Percentiles rank a stretch among this genome's conserved stretches.
These are phyloP conservation scores for Geococcyx californianus DNA, from an alignment of 2,113 vertebrate genomes.

Conservation along the genomic window DNA sequence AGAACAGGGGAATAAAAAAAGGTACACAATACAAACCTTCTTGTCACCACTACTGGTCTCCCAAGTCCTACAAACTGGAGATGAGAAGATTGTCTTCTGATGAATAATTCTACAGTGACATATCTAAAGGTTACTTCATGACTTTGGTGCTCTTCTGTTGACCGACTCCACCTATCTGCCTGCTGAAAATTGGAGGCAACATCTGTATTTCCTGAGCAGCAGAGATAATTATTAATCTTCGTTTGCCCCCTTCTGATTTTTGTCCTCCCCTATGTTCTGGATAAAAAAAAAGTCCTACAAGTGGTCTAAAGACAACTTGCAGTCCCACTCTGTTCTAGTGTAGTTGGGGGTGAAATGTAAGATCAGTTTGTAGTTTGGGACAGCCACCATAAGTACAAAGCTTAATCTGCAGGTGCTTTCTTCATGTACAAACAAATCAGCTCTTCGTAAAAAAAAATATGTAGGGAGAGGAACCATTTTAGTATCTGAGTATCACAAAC, in stretches of 20 bases:
- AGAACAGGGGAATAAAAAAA: accelerated
- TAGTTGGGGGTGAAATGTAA: background rate
- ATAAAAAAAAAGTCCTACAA: background rate
- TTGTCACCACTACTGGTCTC: background rate
- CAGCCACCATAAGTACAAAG: background rate
- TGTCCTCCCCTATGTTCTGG: background rate
- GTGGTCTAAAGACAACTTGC: background rate
- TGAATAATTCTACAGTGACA: too few species aligned
- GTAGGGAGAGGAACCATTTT: accelerated
- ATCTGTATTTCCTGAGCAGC: background rate
- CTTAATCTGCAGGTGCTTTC: background rate
- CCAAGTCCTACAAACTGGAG: background rate
- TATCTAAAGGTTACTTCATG: background rate
- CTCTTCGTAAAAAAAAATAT: background rate
- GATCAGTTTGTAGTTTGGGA: background rate
- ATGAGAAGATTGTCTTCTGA: background rate
- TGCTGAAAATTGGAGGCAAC: background rate
- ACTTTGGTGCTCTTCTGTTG: background rate
- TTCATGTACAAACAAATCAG: background rate
- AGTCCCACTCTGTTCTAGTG: background rate
- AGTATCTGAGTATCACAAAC: background rate
- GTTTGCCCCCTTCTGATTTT: background rate
- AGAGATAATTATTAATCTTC: background rate
- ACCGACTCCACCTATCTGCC: too few species aligned
- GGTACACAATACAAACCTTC: background rate